phyloP scores from a whole-genome alignment of 2,888 invertebrate species.

The Apodemia mormo region DNA sequence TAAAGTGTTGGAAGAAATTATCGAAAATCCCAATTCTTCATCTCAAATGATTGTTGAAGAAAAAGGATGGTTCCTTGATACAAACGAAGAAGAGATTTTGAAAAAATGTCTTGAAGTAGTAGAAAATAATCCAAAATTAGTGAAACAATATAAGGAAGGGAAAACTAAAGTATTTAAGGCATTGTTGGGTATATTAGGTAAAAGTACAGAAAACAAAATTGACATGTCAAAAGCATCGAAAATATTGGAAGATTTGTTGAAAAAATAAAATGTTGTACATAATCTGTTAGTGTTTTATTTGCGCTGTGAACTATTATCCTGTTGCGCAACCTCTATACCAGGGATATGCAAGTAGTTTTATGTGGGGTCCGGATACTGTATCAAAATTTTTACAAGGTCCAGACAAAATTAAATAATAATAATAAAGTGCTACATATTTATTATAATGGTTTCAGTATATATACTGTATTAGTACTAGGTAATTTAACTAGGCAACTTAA shows the following conservation, averaged over 20 bases:
- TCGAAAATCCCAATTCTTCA: conserved; percentile 48
- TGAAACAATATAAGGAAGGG: conserved; percentile 85
- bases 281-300: no score
- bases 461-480: no score
- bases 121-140: conserved; percentile 84
- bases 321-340: no score
- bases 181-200: conserved; percentile 83
- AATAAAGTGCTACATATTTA: no score
- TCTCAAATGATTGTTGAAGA: conserved; percentile 79
- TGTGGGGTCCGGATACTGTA: no score
- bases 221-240: conserved; percentile 85
- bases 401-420: no score
- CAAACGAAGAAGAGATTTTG: conserved; percentile 80
- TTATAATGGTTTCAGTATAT: no score
- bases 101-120: conserved; percentile 83
- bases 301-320: no score
- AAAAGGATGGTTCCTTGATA: conserved; percentile 85
- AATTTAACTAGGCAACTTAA: no score
- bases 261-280: conserved; percentile 51
- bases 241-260: conserved; percentile 83
- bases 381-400: no score
- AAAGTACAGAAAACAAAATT: conserved; percentile 82
- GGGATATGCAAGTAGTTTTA: no score
- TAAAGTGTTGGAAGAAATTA: conserved; percentile 58
- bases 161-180: conserved; percentile 86